phyloP scores from a whole-genome alignment of 35 echinoderm and acorn worm species.

The Hemicentrotus pulcherrimus region DNA sequence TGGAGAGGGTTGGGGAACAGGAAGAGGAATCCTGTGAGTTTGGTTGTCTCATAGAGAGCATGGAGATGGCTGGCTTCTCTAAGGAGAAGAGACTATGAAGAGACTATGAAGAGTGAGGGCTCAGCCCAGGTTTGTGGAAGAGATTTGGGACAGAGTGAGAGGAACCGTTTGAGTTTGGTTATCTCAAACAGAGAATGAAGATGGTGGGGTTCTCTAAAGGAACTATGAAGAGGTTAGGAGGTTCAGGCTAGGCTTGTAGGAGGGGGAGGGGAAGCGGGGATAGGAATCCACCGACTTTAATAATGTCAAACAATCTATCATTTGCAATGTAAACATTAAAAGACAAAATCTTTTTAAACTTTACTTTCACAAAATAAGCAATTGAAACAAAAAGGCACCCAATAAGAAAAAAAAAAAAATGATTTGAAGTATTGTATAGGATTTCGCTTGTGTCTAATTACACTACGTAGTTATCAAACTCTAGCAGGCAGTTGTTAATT shows the following conservation, averaged over 20 bases:
- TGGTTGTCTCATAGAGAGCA: slow-evolving; percentile 88
- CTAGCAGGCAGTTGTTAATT: too few species aligned
- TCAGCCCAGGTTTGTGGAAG: neutral
- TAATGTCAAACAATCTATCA: slow-evolving; percentile 88
- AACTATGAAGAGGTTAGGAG: slow-evolving; percentile 81
- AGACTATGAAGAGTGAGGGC: neutral
- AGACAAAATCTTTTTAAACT: too few species aligned
- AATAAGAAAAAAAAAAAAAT: too few species aligned
- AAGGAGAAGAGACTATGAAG: too few species aligned
- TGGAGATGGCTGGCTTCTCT: slow-evolving; percentile 79
- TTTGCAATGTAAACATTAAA: too few species aligned
- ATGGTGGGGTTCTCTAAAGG: slow-evolving; percentile 95
- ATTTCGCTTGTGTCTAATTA: too few species aligned
- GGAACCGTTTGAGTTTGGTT: slow-evolving; percentile 83
- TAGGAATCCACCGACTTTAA: slow-evolving; percentile 88
- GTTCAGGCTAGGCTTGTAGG: too few species aligned
- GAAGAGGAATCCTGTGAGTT: slow-evolving; percentile 92
- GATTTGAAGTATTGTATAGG: too few species aligned
- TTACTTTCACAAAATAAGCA: too few species aligned
- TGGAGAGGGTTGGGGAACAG: slow-evolving; percentile 35
- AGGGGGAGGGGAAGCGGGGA: too few species aligned
- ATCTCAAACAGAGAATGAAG: slow-evolving; percentile 94
- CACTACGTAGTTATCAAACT: too few species aligned
- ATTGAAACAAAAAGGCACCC: too few species aligned
- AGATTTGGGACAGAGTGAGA: slow-evolving; percentile 24